Base-by-base conservation (phyloP, 2,888 invertebrate genomes). In the Dione vanillae region DNA sequence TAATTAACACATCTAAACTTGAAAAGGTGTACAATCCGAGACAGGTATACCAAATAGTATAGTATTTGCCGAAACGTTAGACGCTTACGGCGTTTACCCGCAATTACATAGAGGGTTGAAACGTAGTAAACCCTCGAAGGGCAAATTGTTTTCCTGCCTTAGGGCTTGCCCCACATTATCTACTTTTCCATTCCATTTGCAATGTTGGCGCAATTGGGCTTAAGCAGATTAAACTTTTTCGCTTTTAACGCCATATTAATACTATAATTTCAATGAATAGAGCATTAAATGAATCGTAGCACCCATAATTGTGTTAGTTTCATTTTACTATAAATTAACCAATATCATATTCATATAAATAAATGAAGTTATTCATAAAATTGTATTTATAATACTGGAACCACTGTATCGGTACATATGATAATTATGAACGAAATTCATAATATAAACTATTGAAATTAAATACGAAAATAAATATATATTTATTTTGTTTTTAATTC, bases 161-260 rank as follows among this genome's bases (percentile, higher is more conserved):
- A 85, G 85, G 85, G 84, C 84, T 84, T 80, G 78, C 77, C 80
- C 77, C 79, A 80, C 86, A 85, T 86, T 86, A 85, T 85, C 82
- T 78, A 78, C 77, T 77, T 81, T 80, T 82, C 78, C 82, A 79
- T 81, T 78, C 77, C 80, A 77, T 82, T 82, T 78, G 72, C 77
- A 77, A 72, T 81, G 81, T 81, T 83, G 80, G 59, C 81, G 82
- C 80, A 79, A 82, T 82, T 81, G 80, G 78, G 83, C 82, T 81
- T 79, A 82, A 81, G 82, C 80, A 80, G 80, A 84, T 86, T 85
- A 83, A 80, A 77, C 72, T 74, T 70, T 77, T 75, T 76, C 69
- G 67, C 65, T 70, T 69, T 76, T 61, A 67, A 64, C 67, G 67
- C 41, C 51, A 16, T 43, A 47, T 35, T 35, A 47, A 27, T 14